A percentile compares a stretch with the other conserved stretches of the same genome.
phyloP scores from a whole-genome alignment of 2,888 invertebrate genomes.

The Steinernema carpocapsae region DNA sequence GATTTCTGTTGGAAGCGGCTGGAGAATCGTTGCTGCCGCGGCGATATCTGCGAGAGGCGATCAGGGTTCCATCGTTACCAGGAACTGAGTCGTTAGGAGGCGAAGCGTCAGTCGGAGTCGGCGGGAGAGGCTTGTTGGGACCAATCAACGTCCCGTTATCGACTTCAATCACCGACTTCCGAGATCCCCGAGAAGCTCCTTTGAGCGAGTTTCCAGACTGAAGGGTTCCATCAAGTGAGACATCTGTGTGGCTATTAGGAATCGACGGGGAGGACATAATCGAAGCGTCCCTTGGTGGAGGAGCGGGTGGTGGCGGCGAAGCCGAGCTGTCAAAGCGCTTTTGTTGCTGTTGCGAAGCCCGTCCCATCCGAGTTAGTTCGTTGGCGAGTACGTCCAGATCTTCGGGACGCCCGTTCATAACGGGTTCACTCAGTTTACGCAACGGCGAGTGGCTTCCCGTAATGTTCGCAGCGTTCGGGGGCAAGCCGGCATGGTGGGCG shows the following conservation, averaged over 20 bases:
- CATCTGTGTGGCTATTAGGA: not conserved
- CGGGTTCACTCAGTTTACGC: slow-evolving; percentile 65
- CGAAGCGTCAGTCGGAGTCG: slow-evolving; percentile 84
- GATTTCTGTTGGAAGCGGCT: slow-evolving; percentile 37
- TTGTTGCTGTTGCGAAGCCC: slow-evolving; percentile 39
- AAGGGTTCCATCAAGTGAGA: slow-evolving; percentile 70
- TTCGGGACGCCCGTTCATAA: slow-evolving; percentile 70
- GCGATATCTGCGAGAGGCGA: slow-evolving; percentile 30
- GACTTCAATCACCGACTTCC: slow-evolving; percentile 37
- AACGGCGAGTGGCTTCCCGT: slow-evolving; percentile 46
- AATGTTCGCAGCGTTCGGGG: not conserved
- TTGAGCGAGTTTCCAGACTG: slow-evolving; percentile 25
- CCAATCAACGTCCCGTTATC: slow-evolving; percentile 60
- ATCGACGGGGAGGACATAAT: slow-evolving; percentile 45
- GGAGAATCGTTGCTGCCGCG: slow-evolving; percentile 37
- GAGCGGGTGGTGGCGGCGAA: slow-evolving; percentile 68
- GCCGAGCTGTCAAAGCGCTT: slow-evolving; percentile 36
- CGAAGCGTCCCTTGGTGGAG: slow-evolving; percentile 67
- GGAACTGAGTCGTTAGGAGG: slow-evolving; percentile 44
- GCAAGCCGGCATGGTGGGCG: slow-evolving; percentile 1
- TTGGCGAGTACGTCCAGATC: slow-evolving; percentile 95
- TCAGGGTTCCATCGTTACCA: slow-evolving; percentile 46
- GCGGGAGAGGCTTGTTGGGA: slow-evolving; percentile 89
- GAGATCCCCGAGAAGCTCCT: not conserved
- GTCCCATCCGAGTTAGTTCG: slow-evolving; percentile 88